Conservation (phyloP, 2,113 vertebrate species). For the Thamnophis sirtalis region DNA sequence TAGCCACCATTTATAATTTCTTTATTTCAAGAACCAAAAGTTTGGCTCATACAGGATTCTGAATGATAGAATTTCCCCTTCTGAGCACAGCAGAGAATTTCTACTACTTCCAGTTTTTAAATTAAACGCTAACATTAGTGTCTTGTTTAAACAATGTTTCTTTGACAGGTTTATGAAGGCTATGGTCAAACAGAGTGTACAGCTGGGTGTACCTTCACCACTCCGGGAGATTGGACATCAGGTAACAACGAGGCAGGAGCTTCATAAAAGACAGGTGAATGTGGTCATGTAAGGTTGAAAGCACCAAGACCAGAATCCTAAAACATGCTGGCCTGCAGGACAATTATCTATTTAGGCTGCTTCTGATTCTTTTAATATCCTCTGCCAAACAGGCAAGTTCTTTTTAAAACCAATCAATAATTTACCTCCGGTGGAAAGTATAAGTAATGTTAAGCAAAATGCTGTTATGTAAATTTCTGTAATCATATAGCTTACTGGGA, state of each 20-base stretch:
- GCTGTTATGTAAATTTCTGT: neutral
- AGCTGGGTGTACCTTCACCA: slow-evolving; percentile 95
- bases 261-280: neutral
- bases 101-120: neutral
- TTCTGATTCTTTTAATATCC: neutral
- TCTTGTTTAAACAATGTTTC: neutral
- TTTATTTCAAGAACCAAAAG: neutral
- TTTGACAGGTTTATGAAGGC: slow-evolving; percentile 89
- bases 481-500: neutral
- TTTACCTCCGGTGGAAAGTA: neutral
- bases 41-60: neutral
- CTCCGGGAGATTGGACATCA: slow-evolving; percentile 97
- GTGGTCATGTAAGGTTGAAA: neutral
- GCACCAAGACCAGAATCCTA: neutral
- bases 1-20: neutral
- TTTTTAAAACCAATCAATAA: neutral
- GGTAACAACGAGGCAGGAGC: slow-evolving; percentile 67
- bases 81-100: neutral
- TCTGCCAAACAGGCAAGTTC: neutral
- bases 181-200: slow-evolving; percentile 98
- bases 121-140: accelerated
- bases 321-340: neutral
- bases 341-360: neutral
- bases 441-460: neutral
- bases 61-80: neutral